These are phyloP conservation scores for Diadema setosum DNA, from an alignment of 35 echinoderm and acorn worm species.

Conservation along the genomic window DNA sequence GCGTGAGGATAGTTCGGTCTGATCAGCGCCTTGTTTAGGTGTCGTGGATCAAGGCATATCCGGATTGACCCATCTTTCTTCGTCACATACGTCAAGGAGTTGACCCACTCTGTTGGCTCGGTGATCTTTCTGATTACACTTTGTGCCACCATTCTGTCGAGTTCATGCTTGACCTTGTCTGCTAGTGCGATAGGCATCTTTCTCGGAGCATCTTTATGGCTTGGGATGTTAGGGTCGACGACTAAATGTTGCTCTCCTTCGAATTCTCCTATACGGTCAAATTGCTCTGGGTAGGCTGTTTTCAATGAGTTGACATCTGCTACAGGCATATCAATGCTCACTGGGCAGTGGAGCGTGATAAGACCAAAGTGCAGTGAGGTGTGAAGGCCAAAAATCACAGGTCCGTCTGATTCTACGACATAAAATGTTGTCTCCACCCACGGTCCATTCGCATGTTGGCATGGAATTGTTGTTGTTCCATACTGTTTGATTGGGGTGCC, in stretches of 20 bases:
- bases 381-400: background rate
- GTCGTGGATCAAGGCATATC: background rate
- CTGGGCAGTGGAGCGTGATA: background rate
- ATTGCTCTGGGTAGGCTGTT: background rate
- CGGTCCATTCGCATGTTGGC: background rate
- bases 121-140: background rate
- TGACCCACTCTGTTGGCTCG: slow-evolving; percentile 35
- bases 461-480: background rate
- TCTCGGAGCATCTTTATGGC: background rate
- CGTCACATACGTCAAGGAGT: background rate
- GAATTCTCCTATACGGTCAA: background rate
- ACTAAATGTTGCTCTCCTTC: background rate
- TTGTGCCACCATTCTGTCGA: background rate
- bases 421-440: background rate
- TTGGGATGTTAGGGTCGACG: background rate
- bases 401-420: background rate
- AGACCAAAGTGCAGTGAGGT: background rate
- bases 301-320: background rate
- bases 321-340: background rate
- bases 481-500: background rate
- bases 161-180: slow-evolving; percentile 4
- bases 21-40: slow-evolving; percentile 14
- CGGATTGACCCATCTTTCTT: background rate
- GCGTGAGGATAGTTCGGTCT: background rate
- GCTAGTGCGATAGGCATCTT: background rate